phyloP scores from a whole-genome alignment of 2,888 invertebrate genomes.

The Orthosia cruda region DNA sequence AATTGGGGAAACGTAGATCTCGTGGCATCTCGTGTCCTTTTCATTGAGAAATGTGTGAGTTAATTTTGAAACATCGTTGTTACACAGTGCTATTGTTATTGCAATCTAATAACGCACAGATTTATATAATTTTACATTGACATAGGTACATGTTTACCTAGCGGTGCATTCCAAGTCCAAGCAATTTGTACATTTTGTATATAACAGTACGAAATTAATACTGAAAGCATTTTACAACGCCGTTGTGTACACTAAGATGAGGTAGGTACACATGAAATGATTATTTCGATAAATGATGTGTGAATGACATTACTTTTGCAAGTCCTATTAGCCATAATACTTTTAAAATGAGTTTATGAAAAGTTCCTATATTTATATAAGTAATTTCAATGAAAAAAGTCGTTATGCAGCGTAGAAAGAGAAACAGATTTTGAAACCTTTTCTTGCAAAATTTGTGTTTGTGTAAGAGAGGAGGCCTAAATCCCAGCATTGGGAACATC shows the following conservation, averaged over 20 bases:
- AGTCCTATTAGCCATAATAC: not conserved
- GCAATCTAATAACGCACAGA: conserved; percentile 5
- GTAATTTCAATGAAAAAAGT: not conserved
- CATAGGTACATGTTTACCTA: not conserved
- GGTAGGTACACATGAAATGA: conserved; percentile 43
- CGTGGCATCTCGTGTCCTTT: conserved; percentile 41
- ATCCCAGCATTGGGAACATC: too few species aligned
- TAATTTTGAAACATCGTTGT: conserved; percentile 26
- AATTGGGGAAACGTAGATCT: not conserved
- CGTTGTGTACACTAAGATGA: conserved; percentile 46
- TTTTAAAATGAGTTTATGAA: too few species aligned
- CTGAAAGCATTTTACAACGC: conserved; percentile 22
- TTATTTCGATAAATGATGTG: conserved; percentile 3
- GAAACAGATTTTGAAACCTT: too few species aligned
- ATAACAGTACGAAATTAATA: conserved; percentile 23
- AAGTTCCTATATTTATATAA: too few species aligned
- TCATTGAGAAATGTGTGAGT: conserved; percentile 37
- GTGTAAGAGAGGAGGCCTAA: not conserved
- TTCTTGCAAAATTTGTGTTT: too few species aligned
- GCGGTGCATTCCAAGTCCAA: too few species aligned
- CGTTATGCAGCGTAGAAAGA: not conserved
- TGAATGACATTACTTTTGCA: conserved; percentile 1
- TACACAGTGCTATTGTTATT: conserved; percentile 30
- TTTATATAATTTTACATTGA: not conserved
- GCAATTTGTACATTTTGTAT: conserved; percentile 16